Evolutionary conservation across 1,140 invertebrate genomes (phyloP).

Genomic region (Drosophila bipectinata): DNA sequence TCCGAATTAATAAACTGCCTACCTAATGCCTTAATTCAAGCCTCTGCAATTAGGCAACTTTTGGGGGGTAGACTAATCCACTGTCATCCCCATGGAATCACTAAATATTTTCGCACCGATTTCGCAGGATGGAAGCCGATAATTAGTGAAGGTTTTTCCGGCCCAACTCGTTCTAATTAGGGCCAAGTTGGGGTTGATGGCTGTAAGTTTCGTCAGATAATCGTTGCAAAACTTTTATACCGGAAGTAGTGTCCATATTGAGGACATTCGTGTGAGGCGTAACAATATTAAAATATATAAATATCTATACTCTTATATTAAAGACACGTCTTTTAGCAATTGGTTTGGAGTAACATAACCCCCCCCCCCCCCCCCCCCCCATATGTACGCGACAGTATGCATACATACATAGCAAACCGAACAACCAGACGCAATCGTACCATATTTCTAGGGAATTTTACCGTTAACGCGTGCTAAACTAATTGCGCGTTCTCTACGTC

Average conservation of each 20-base stretch:
- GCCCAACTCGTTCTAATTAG: slow-evolving; percentile 50
- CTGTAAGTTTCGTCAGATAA: slow-evolving; percentile 37
- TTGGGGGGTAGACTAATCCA: slow-evolving; percentile 32
- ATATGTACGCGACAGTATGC: no score
- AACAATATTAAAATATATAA: neutral
- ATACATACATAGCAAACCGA: no score
- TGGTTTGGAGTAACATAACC: no score
- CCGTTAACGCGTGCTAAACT: no score
- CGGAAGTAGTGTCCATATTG: neutral
- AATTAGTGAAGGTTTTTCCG: slow-evolving; percentile 31
- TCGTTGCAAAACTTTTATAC: slow-evolving; percentile 8
- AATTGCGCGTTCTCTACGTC: no score
- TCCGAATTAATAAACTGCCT: slow-evolving; percentile 28
- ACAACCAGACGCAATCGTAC: no score
- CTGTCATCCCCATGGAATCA: slow-evolving; percentile 12
- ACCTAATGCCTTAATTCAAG: slow-evolving; percentile 18
- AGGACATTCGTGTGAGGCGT: neutral
- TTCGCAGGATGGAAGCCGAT: slow-evolving; percentile 17
- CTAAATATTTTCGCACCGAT: slow-evolving; percentile 51
- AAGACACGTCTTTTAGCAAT: no score
- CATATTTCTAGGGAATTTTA: no score
- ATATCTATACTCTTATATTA: no score
- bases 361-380: no score
- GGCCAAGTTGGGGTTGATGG: slow-evolving; percentile 14
- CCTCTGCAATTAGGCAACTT: slow-evolving; percentile 8